These are phyloP conservation scores for Megaceryle torquata DNA, from an alignment of 2,113 vertebrate species.

Conservation along the genomic window DNA sequence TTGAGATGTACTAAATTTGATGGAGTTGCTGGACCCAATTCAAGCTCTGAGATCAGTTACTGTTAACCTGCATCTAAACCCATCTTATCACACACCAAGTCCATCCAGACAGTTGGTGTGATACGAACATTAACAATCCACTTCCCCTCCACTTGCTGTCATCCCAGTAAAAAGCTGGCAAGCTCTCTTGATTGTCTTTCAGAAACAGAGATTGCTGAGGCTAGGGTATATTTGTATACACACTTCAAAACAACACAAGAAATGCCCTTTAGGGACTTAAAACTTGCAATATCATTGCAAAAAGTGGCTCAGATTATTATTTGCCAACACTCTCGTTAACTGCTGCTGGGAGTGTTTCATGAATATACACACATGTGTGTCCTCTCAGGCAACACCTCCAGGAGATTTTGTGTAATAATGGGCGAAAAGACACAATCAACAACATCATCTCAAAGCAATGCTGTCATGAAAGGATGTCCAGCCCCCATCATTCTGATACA, in stretches of 20 bases:
- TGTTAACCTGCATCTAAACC: not conserved
- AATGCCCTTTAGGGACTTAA: not conserved
- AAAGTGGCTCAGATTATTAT: not conserved
- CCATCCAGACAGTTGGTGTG: not conserved
- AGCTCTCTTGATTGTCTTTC: not conserved
- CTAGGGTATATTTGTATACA: not conserved
- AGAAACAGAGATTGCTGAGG: not conserved
- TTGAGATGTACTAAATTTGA: not conserved
- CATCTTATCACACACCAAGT: not conserved
- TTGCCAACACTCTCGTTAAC: not conserved
- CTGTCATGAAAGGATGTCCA: not conserved
- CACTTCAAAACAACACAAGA: not conserved
- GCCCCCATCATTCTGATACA: not conserved
- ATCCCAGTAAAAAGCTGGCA: not conserved
- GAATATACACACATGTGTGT: rapidly evolving
- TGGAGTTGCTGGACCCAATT: not conserved
- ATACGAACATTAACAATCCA: not conserved
- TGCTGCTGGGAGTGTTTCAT: not conserved
- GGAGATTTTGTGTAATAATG: not conserved
- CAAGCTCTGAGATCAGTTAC: not conserved
- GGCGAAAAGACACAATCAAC: not conserved
- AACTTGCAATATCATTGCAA: not conserved
- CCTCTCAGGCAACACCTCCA: not conserved
- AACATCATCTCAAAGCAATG: not conserved
- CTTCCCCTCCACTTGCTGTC: not conserved